Conservation (phyloP, 2,113 vertebrate species). For the Atractosteus spatula region DNA sequence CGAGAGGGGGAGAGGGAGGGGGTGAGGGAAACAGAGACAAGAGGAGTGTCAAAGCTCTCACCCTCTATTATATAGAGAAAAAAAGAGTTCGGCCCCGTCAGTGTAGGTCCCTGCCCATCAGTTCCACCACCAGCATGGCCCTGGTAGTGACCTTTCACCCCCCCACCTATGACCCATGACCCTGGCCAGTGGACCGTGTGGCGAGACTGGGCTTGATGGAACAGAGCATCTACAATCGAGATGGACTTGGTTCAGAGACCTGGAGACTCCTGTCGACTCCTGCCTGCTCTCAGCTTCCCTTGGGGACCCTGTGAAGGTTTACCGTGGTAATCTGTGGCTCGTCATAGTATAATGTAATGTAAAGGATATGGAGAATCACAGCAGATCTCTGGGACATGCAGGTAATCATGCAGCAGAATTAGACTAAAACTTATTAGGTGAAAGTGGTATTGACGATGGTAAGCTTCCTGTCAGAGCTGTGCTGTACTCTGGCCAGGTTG, state of each 20-base stretch:
- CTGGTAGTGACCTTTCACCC: constrained; percentile 10
- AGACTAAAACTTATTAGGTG: neutral
- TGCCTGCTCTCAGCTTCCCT: neutral
- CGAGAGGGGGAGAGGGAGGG: constrained; percentile 5
- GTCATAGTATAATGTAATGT: too few relatives aligned
- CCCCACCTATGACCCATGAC: constrained; percentile 53
- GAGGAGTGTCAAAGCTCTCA: neutral
- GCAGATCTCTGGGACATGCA: too few relatives aligned
- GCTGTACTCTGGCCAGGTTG: neutral
- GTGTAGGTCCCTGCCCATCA: too few relatives aligned
- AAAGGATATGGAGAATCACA: too few relatives aligned
- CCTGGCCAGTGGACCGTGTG: constrained; percentile 81
- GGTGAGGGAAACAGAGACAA: neutral
- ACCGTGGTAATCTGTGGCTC: neutral
- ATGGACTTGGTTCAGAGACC: constrained; percentile 86
- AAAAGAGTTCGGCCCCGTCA: too few relatives aligned
- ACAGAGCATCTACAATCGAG: constrained; percentile 83
- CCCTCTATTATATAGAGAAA: neutral
- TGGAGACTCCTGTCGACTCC: constrained; percentile 23
- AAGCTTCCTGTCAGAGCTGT: neutral
- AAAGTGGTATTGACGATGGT: neutral
- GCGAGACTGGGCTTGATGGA: constrained; percentile 69
- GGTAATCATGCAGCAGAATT: too few relatives aligned
- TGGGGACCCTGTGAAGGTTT: neutral
- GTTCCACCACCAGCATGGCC: neutral